phyloP scores from a whole-genome alignment of 1,140 invertebrate genomes.

The Eubasilissa regina region DNA sequence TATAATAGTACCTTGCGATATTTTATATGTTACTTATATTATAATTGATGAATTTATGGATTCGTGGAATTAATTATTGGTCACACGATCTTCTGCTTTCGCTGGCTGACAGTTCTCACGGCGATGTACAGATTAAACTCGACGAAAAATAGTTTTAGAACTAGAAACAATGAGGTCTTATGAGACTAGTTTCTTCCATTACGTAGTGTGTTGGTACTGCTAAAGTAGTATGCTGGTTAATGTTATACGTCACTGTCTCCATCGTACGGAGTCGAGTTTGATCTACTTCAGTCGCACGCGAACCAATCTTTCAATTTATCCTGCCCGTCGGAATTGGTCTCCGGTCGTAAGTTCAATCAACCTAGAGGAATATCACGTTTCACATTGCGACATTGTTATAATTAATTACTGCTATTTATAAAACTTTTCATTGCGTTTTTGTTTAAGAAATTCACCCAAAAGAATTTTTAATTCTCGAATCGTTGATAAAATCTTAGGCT shows the following conservation, averaged over 20 bases:
- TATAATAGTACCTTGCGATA: too few species aligned
- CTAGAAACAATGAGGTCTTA: background rate
- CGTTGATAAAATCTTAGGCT: too few species aligned
- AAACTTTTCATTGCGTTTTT: too few species aligned
- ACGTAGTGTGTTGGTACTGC: background rate
- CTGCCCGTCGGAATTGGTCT: background rate
- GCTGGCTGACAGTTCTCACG: conserved; percentile 19
- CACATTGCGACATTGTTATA: too few species aligned
- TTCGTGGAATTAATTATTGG: conserved; percentile 6
- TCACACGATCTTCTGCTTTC: conserved; percentile 32
- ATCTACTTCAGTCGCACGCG: conserved; percentile 13
- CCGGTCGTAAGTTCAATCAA: conserved; percentile 26
- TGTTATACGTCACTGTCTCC: background rate
- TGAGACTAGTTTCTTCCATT: background rate
- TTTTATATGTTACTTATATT: too few species aligned
- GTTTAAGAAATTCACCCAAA: too few species aligned
- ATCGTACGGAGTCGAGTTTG: background rate
- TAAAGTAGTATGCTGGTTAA: background rate
- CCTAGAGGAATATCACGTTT: background rate
- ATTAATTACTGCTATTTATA: too few species aligned
- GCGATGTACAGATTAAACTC: conserved; percentile 6
- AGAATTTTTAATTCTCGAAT: too few species aligned
- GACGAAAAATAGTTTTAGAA: background rate
- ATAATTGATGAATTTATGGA: too few species aligned
- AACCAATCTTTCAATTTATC: conserved; percentile 6